Base-by-base conservation (phyloP, 53 echinoderm and acorn worm species). In the Crossaster papposus region DNA sequence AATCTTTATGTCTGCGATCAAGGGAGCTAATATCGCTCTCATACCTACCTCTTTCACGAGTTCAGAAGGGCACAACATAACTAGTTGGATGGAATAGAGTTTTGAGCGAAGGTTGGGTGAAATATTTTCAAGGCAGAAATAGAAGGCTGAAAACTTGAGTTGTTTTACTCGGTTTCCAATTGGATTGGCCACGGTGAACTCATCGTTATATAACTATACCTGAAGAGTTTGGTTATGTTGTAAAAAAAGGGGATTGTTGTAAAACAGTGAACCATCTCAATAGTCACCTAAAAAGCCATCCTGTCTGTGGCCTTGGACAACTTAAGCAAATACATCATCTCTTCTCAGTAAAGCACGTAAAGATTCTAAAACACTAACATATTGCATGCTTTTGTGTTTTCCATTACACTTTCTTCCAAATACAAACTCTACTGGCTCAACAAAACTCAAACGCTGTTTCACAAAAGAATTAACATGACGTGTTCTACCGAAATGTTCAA, bases 351-450 rank as follows among this genome's bases (percentile, higher is more conserved):
- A 52, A 3, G 58, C 31, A 13, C 64, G 30, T 31, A 92, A n/a
- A 78, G 92, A 76, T 36, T 89, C 14, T 24, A 89, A 81, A 58
- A 92, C 76, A 54, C 89, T 82, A 5, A 92, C 89, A 92, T 92
- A 92, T 30, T 81, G 65, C 62, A 92, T 58, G 70, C 72, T 30
- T 58, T 80, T 54, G 54, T 29, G 15, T 80, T 64, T 55, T 33
- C 89, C 83, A 80, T 80, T 4, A 54, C 54, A 30, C 54, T 29
- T 58, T 80, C 58, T 34, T 51, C 92, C 92, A 5, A 92, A 71
- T 18, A 81, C 78, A 68, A 80, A 65, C 64, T 92, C 92, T 24
- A 75, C 85, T 14, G 92, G 89, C 53, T 83, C 83, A 54, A 92
- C 88, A 38, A 82, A 75, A 14, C 72, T 63, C 9, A 9, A 44